These are phyloP conservation scores for Ardeotis arabs DNA, from an alignment of 2,113 vertebrate species.

Conservation along the genomic window DNA sequence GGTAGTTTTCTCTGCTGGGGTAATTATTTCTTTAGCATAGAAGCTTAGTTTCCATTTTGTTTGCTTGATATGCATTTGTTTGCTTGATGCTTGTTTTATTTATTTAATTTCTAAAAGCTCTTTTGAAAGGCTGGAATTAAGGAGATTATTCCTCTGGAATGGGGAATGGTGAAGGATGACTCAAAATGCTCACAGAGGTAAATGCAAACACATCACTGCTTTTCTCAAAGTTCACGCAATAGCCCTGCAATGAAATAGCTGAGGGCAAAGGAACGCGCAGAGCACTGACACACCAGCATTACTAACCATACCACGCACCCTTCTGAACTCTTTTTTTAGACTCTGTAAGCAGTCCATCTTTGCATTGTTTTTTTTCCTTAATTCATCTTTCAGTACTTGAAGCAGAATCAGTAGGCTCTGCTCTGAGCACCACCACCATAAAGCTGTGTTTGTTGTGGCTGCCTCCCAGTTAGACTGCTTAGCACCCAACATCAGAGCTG, in stretches of 20 bases:
- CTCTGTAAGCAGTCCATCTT: not conserved
- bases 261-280: not conserved
- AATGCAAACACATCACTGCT: not conserved
- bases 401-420: not conserved
- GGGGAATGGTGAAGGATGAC: not conserved
- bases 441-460: not conserved
- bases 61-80: not conserved
- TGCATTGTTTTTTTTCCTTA: not conserved
- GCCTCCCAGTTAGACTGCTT: not conserved
- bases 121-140: not conserved
- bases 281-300: not conserved
- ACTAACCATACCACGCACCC: fast-evolving
- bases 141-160: not conserved
- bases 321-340: not conserved
- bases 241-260: not conserved
- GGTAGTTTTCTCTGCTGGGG: not conserved
- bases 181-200: not conserved
- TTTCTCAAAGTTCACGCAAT: not conserved
- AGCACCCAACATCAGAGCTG: not conserved
- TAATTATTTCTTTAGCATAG: not conserved
- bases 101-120: not conserved
- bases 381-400: not conserved
- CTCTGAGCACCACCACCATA: not conserved
- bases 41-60: constrained; percentile 2
- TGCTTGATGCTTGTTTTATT: not conserved